phyloP scores from a whole-genome alignment of 2,888 invertebrate species.

The Cabera pusaria region DNA sequence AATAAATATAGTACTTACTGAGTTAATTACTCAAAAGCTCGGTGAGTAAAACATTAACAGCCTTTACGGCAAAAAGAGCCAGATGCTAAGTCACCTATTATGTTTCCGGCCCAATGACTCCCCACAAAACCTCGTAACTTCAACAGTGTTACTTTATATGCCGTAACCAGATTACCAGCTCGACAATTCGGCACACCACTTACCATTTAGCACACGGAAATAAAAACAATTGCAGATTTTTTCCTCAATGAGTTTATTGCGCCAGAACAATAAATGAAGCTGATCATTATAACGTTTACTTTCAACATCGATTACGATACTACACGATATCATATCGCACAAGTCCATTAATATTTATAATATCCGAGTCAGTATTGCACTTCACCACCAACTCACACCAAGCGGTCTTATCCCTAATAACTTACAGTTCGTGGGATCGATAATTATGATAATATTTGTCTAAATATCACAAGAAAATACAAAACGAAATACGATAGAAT shows the following conservation, averaged over 20 bases:
- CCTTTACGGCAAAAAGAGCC: slow-evolving; percentile 37
- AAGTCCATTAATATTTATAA: slow-evolving; percentile 74
- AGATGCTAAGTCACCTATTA: slow-evolving; percentile 33
- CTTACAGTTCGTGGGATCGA: slow-evolving; percentile 80
- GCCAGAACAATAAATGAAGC: slow-evolving; percentile 83
- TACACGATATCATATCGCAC: slow-evolving; percentile 75
- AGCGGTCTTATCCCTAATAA: slow-evolving; percentile 74
- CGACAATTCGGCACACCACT: slow-evolving; percentile 51
- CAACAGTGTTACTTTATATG: slow-evolving; percentile 46
- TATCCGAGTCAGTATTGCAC: slow-evolving; percentile 78
- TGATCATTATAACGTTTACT: slow-evolving; percentile 82
- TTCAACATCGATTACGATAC: slow-evolving; percentile 83
- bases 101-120: slow-evolving; percentile 51
- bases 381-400: slow-evolving; percentile 66
- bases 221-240: slow-evolving; percentile 69
- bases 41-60: slow-evolving; percentile 33
- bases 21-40: slow-evolving; percentile 30
- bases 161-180: slow-evolving; percentile 49
- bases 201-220: slow-evolving; percentile 48
- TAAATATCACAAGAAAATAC: slow-evolving; percentile 84
- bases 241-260: slow-evolving; percentile 82
- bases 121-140: slow-evolving; percentile 40
- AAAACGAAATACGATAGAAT: slow-evolving; percentile 82
- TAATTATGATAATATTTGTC: slow-evolving; percentile 79
- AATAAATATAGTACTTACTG: too few relatives aligned